Evolutionary conservation across 2,797 vertebrate genomes (phyloP).

Genomic region (Dendrocincla tyrannina): DNA sequence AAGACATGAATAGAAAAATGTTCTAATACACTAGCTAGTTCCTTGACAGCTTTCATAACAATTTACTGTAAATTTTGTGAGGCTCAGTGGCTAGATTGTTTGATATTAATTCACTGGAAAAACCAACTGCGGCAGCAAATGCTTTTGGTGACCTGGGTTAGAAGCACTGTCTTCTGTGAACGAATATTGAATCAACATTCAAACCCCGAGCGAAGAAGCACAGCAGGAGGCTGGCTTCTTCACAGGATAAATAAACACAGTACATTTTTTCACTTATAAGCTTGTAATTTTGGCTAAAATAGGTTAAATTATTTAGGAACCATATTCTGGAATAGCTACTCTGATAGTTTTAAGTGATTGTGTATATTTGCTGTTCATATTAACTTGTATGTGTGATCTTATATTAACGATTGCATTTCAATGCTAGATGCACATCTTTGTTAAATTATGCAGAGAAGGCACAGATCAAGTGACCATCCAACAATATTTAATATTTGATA

Average conservation of each 20-base stretch:
- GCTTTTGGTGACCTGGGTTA: neutral
- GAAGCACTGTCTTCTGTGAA: neutral
- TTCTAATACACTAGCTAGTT: neutral
- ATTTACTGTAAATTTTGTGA: neutral
- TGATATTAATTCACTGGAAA: conserved; percentile 7
- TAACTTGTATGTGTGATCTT: neutral
- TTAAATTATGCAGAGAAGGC: neutral
- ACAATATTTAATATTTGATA: neutral
- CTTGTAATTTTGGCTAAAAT: neutral
- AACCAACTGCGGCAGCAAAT: neutral
- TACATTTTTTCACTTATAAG: neutral
- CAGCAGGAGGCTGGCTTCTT: neutral
- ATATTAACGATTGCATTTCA: neutral
- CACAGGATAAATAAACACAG: neutral
- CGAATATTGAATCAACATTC: neutral
- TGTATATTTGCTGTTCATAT: neutral
- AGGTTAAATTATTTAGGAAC: neutral
- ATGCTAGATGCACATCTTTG: neutral
- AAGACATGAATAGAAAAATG: neutral
- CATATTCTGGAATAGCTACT: neutral
- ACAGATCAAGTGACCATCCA: neutral
- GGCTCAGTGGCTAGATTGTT: neutral
- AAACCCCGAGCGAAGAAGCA: neutral
- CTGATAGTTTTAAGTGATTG: neutral
- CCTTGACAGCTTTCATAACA: neutral